phyloP scores from a whole-genome alignment of 2,797 vertebrate species.

The Apodemus agrarius region DNA sequence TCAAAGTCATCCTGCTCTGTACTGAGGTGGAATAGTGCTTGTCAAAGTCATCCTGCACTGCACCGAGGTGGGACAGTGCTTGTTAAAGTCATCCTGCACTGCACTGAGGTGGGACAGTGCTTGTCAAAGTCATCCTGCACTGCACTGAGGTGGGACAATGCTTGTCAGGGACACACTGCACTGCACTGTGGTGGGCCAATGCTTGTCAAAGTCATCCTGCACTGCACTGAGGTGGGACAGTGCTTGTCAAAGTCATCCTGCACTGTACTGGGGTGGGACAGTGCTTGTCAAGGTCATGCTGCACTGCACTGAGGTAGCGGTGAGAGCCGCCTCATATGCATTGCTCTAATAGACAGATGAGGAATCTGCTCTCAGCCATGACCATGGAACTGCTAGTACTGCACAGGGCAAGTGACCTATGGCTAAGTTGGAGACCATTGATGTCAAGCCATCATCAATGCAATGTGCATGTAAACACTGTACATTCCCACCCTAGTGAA shows the following conservation, averaged over 20 bases:
- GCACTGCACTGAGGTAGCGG: not conserved
- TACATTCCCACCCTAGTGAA: conserved; percentile 25
- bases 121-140: no score
- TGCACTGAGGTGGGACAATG: no score
- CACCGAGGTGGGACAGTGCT: no score
- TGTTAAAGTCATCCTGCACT: not conserved
- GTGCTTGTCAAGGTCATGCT: not conserved
- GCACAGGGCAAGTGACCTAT: not conserved
- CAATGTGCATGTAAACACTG: not conserved
- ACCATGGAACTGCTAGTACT: not conserved
- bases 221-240: no score
- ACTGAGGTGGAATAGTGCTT: no score
- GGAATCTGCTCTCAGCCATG: not conserved
- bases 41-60: no score
- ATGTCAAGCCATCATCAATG: not conserved
- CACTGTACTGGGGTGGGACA: no score
- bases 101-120: not conserved
- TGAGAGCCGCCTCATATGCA: not conserved
- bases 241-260: no score
- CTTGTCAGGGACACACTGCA: not conserved
- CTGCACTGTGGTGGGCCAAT: no score
- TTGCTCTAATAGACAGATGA: not conserved
- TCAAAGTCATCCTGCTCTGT: no score
- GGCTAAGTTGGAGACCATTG: conserved; percentile 11
- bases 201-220: no score